phyloP scores from a whole-genome alignment of 1,140 invertebrate species.

The Bombus difficillimus region DNA sequence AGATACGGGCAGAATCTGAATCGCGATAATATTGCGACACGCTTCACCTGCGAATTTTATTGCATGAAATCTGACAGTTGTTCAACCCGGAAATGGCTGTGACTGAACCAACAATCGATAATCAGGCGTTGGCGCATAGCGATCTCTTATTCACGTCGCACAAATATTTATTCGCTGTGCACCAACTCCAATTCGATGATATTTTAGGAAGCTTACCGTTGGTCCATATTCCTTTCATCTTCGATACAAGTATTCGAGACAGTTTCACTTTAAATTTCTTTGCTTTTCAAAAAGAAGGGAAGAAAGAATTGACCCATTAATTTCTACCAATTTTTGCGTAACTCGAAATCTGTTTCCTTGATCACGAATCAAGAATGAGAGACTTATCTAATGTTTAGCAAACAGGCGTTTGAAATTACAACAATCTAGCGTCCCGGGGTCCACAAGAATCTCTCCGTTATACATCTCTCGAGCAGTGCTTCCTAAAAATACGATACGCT shows the following conservation, averaged over 20 bases:
- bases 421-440: slow-evolving; percentile 39
- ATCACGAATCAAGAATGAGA: neutral
- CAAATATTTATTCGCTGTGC: slow-evolving; percentile 58
- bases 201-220: slow-evolving; percentile 34
- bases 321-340: neutral
- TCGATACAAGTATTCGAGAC: neutral
- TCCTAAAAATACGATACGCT: slow-evolving; percentile 69
- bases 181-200: slow-evolving; percentile 50
- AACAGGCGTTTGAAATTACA: slow-evolving; percentile 46
- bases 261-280: neutral
- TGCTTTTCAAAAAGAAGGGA: neutral
- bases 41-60: slow-evolving; percentile 9
- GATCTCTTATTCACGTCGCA: slow-evolving; percentile 28
- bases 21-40: neutral
- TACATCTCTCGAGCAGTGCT: slow-evolving; percentile 42
- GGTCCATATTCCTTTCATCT: slow-evolving; percentile 28
- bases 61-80: slow-evolving; percentile 25
- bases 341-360: neutral
- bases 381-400: neutral
- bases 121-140: slow-evolving; percentile 47
- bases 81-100: slow-evolving; percentile 45
- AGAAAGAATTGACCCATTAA: neutral
- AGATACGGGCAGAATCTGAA: neutral
- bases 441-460: slow-evolving; percentile 26
- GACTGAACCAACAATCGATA: slow-evolving; percentile 53